Evolutionary conservation across 2,888 invertebrate genomes (phyloP), one percentile per base, ranked within the genome.

Genomic region (Actias luna): DNA sequence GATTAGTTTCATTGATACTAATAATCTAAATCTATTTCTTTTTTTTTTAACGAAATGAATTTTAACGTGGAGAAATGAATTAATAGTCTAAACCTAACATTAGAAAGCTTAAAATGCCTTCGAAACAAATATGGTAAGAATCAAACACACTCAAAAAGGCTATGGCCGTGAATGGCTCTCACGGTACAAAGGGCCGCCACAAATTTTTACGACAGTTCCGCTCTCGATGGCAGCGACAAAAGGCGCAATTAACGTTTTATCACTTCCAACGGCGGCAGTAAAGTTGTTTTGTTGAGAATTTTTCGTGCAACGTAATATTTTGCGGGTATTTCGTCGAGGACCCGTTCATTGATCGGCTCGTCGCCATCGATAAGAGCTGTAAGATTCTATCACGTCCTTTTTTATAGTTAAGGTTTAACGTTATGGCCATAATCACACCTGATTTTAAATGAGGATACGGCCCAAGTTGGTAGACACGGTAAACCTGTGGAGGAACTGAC

Each of bases 161-260:
- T 39, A 57, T 61, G 42, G 31, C 42, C 31, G 31, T 61, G 58
- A 60, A 62, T 42, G 42, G 29, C 10, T 22, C 39, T 59, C 18
- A 60, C 67, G 64, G 62, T 63, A 72, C 69, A 69, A 72, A 70
- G 68, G 39, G 67, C 61, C 52, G 66, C 68, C 72, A 69, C 70
- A 75, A 73, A 71, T 73, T 73, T 75, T 76, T 74, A 75, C 74
- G 76, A 73, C 18, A 66, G 62, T 64, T 36, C 65, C 67, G 63
- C 63, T 35, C 50, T 63, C 36, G 59, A 63, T 62, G 66, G 59
- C 68, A 66, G 65, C 69, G 62, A 75, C 73, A 74, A 74, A 74
- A 73, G 72, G 68, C 70, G 72, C 74, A 76, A 76, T 76, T 74
- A 75, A 73, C 72, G 69, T 70, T 76, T 73, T 75, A 76, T 73